phyloP scores from a whole-genome alignment of 2,113 vertebrate species.

The Clarias batrachus region DNA sequence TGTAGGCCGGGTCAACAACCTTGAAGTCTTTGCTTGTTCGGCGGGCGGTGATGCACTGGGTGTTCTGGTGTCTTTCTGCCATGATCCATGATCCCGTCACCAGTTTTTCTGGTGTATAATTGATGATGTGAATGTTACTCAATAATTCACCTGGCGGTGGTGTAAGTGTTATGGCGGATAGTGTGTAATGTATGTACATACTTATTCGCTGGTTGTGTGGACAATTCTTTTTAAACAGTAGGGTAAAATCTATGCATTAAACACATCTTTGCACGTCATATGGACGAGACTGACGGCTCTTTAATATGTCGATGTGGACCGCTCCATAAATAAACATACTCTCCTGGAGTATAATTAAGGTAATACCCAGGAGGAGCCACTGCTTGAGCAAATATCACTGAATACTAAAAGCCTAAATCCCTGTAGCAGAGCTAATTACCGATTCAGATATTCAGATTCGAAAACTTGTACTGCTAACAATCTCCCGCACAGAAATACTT shows the following conservation, averaged over 20 bases:
- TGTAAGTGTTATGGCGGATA: too few species aligned
- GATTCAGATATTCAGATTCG: conserved; percentile 17
- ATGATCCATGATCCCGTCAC: too few species aligned
- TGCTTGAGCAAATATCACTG: background rate
- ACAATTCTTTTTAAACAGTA: background rate
- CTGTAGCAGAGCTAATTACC: background rate
- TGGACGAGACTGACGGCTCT: background rate
- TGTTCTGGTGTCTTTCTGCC: too few species aligned
- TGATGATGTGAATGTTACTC: too few species aligned
- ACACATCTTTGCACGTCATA: background rate
- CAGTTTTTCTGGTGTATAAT: too few species aligned
- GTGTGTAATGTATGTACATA: too few species aligned
- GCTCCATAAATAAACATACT: background rate
- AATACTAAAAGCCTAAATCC: background rate
- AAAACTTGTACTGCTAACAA: conserved; percentile 7
- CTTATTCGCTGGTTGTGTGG: too few species aligned
- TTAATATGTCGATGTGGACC: background rate
- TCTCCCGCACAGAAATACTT: background rate
- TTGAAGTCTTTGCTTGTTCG: too few species aligned
- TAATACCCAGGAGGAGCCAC: background rate
- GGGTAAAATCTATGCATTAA: background rate
- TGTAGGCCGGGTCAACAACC: too few species aligned
- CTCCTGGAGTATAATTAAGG: background rate
- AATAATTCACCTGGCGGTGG: too few species aligned
- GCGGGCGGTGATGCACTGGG: too few species aligned